Conservation (phyloP, 1,140 invertebrate species). For the Camponotus vicinus region DNA sequence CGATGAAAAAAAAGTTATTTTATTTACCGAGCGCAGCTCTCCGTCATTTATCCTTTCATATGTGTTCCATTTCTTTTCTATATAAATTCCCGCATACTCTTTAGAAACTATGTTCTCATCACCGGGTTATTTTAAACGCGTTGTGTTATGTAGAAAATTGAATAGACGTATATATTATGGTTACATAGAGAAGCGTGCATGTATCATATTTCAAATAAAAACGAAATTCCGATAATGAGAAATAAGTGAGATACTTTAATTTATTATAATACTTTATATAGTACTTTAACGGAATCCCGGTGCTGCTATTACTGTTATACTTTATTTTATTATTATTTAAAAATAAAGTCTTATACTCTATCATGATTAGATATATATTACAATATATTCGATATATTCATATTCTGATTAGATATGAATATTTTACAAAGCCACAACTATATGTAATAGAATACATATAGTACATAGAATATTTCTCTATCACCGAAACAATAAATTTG, state of each 20-base stretch:
- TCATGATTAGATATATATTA: background rate
- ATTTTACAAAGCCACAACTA: background rate
- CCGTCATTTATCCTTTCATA: background rate
- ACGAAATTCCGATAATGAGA: background rate
- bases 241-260: background rate
- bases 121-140: slow-evolving; percentile 59
- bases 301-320: background rate
- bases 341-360: background rate
- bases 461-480: background rate
- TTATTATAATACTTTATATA: background rate
- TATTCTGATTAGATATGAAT: background rate
- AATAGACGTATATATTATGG: background rate
- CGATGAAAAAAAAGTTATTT: slow-evolving; percentile 5
- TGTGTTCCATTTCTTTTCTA: too few relatives aligned
- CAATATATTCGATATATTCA: background rate
- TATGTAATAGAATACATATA: background rate
- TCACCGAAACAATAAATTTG: background rate
- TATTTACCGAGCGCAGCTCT: slow-evolving; percentile 47
- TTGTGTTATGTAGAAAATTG: background rate
- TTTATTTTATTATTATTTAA: background rate
- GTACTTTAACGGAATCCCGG: too few relatives aligned
- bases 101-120: slow-evolving; percentile 47
- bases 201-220: background rate
- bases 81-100: slow-evolving; percentile 14
- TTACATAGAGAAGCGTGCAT: background rate